Base-by-base conservation (phyloP, 2,113 vertebrate species). In the Eulacestoma nigropectus region DNA sequence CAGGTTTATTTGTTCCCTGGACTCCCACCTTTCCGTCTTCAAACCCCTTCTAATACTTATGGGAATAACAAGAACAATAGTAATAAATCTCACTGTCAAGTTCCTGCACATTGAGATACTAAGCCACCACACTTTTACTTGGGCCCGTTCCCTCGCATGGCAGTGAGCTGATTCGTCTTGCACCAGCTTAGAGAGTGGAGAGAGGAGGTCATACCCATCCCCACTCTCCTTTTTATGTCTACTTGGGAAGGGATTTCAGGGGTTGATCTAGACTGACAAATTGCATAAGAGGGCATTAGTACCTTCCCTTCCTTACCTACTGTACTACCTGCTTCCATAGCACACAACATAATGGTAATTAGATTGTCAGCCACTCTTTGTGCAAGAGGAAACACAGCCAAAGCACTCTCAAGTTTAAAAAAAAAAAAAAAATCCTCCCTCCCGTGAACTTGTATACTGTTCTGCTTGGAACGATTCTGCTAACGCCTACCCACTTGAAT, bases 131-230 rank as follows among this genome's bases (percentile, higher is more conserved):
- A 6, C 26, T 91, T 79, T 37, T 26, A n/a, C 30, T 49, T 41
- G 13, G n/a, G 35, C 29, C 47, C 0, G 0, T 37, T 57, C 14
- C 26, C 32, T 84, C 13, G 1, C 20, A 21, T 8, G 32, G 37
- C 41, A 88, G 41, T 18, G 26, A 63, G 13, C 18, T 25, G 13
- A 56, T 88, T 65, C 26, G 49, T 50, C 23, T 83, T 35, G 7
- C 13, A 53, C 6, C 70, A 80, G 23, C 23, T 46, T 42, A 69
- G 46, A n/a, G 27, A 37, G 17, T 2, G 10, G 19, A 84, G 27
- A 75, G 23, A 57, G 26, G 35, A 75, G 23, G 23, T 92, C 52
- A 49, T 8, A 53, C 20, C 9, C 46, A 60, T 18, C 26, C n/a
- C 20, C 13, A 21, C 18, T 63, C 14, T 39, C 16, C 26, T 87